Conservation (phyloP, 2,888 invertebrate genomes). For the Lithosia quadra region DNA sequence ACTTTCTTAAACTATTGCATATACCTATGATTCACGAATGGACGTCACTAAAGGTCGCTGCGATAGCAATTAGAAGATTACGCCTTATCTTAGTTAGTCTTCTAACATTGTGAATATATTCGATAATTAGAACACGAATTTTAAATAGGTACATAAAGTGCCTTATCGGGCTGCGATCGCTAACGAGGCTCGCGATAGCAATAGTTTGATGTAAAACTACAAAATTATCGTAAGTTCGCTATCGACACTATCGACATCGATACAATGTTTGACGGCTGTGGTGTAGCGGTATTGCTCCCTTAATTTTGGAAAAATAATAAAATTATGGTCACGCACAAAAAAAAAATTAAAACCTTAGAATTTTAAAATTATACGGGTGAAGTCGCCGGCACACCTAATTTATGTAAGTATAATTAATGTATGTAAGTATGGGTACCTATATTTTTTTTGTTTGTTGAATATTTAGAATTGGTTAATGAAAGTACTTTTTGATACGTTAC, state of each 20-base stretch:
- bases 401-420: too few species aligned
- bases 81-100: constrained; percentile 34
- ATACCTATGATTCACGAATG: too few species aligned
- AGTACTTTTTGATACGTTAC: too few species aligned
- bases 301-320: too few species aligned
- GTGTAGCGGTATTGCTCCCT: too few species aligned
- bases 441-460: too few species aligned
- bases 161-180: constrained; percentile 32
- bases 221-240: constrained; percentile 18
- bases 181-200: constrained; percentile 25
- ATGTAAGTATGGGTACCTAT: too few species aligned
- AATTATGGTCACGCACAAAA: too few species aligned
- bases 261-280: background rate
- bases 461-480: too few species aligned
- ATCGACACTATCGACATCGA: constrained; percentile 30
- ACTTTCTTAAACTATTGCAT: background rate
- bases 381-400: too few species aligned
- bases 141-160: constrained; percentile 30
- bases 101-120: constrained; percentile 39
- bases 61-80: constrained; percentile 29
- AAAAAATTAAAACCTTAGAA: too few species aligned
- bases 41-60: constrained; percentile 31
- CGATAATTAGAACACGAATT: constrained; percentile 37
- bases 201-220: constrained; percentile 30
- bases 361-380: too few species aligned